These are phyloP conservation scores for Corapipo altera DNA, from an alignment of 2,113 vertebrate genomes.

Conservation along the genomic window DNA sequence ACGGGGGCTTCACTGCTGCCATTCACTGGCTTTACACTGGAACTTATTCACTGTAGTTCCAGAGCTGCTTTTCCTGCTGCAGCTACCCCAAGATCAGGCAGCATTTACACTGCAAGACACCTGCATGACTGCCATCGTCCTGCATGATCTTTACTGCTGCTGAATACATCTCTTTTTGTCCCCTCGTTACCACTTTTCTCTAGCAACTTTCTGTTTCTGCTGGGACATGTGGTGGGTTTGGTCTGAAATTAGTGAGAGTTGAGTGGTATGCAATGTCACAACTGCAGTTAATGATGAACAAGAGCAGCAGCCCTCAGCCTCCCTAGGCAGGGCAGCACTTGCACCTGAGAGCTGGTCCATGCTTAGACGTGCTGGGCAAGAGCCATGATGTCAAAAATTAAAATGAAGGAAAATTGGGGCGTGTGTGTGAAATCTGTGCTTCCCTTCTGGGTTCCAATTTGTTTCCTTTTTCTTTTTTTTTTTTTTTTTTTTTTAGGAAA, in stretches of 20 bases:
- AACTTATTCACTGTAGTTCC: not conserved
- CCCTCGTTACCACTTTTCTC: not conserved
- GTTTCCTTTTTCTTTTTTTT: not conserved
- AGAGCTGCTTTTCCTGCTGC: not conserved
- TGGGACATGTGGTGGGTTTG: not conserved
- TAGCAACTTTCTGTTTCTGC: not conserved
- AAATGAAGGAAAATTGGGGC: not conserved
- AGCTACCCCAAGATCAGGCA: not conserved
- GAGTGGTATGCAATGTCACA: not conserved
- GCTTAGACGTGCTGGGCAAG: not conserved
- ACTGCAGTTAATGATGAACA: not conserved
- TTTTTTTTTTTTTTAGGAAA: not conserved
- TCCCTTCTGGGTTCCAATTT: not conserved
- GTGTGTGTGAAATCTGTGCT: accelerated
- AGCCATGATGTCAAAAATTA: not conserved
- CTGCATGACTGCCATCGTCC: not conserved
- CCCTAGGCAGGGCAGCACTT: not conserved
- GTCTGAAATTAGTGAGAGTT: not conserved
- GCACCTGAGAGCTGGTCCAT: not conserved
- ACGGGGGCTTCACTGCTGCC: not conserved
- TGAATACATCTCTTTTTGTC: not conserved
- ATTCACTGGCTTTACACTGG: not conserved
- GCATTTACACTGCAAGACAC: not conserved
- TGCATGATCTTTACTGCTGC: not conserved
- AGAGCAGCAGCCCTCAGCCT: not conserved